phyloP scores from a whole-genome alignment of 2,888 invertebrate genomes.

The Elysia crispata region DNA sequence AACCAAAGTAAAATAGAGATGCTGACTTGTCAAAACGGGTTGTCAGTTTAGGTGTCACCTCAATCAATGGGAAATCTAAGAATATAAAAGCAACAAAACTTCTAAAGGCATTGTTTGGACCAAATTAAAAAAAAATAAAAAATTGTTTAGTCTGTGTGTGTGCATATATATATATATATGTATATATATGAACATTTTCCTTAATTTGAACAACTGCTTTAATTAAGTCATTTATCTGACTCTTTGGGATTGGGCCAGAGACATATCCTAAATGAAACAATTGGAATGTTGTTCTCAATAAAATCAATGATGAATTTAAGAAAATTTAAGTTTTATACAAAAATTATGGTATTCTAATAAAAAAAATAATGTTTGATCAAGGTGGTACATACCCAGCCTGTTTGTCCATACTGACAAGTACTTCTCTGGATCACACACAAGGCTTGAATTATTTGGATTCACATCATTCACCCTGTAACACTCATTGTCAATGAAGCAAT shows the following conservation, averaged over 20 bases:
- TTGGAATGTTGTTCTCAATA: too few species aligned
- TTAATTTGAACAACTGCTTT: too few species aligned
- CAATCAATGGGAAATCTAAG: background rate
- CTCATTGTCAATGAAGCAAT: conserved; percentile 58
- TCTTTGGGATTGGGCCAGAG: too few species aligned
- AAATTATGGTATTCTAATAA: background rate
- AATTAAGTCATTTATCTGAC: too few species aligned
- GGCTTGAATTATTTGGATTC: conserved; percentile 49
- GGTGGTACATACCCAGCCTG: conserved; percentile 47
- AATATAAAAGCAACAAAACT: too few species aligned
- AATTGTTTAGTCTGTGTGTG: too few species aligned
- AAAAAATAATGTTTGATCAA: background rate
- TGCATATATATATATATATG: too few species aligned
- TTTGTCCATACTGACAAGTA: conserved; percentile 53
- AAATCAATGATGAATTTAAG: too few species aligned
- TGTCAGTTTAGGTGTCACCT: conserved; percentile 22
- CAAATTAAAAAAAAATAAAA: too few species aligned
- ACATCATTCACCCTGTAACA: conserved; percentile 54
- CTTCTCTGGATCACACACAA: conserved; percentile 57
- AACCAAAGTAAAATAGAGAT: conserved; percentile 52
- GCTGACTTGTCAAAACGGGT: conserved; percentile 49
- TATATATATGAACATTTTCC: too few species aligned
- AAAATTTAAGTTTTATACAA: background rate
- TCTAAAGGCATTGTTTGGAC: too few species aligned
- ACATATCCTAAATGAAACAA: too few species aligned